Evolutionary conservation across 2,797 vertebrate species (phyloP).

Genomic region (Trichosurus vulpecula): DNA sequence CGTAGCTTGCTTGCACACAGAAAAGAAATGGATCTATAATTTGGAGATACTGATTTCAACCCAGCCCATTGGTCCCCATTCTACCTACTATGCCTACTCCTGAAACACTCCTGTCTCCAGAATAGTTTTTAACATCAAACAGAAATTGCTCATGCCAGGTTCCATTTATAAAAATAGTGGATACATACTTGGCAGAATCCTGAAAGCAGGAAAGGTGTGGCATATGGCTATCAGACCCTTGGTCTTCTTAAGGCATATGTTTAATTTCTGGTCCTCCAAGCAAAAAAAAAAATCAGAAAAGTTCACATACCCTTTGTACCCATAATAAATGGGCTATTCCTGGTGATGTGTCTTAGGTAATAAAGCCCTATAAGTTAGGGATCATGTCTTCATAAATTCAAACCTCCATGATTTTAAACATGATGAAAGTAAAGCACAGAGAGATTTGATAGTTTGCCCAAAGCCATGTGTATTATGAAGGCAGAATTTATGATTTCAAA

Average conservation of each 20-base stretch:
- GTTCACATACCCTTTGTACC: conserved; percentile 8
- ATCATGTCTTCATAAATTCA: not conserved
- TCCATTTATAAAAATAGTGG: conserved; percentile 38
- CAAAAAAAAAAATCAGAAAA: conserved; percentile 20
- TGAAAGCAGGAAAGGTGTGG: conserved; percentile 54
- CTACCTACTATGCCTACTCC: conserved; percentile 54
- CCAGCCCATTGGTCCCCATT: conserved; percentile 18
- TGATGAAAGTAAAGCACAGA: not conserved
- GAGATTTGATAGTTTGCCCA: not conserved
- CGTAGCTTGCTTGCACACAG: not conserved
- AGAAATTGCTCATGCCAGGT: conserved; percentile 44
- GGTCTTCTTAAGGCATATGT: conserved; percentile 9
- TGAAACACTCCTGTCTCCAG: conserved; percentile 23
- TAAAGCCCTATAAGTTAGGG: conserved; percentile 10
- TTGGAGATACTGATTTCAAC: not conserved
- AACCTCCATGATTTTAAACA: not conserved
- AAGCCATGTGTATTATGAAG: no score
- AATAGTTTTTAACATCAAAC: conserved; percentile 16
- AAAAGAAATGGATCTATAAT: not conserved
- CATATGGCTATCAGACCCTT: not conserved
- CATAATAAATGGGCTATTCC: conserved; percentile 20
- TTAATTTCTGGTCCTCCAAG: conserved; percentile 52
- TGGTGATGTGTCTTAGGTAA: not conserved
- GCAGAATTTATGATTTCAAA: no score
- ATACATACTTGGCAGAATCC: conserved; percentile 21